A percentile compares a stretch with the other conserved stretches of the same genome.
Conservation (phyloP, 2,113 vertebrate species). For the Platichthys stellatus region DNA sequence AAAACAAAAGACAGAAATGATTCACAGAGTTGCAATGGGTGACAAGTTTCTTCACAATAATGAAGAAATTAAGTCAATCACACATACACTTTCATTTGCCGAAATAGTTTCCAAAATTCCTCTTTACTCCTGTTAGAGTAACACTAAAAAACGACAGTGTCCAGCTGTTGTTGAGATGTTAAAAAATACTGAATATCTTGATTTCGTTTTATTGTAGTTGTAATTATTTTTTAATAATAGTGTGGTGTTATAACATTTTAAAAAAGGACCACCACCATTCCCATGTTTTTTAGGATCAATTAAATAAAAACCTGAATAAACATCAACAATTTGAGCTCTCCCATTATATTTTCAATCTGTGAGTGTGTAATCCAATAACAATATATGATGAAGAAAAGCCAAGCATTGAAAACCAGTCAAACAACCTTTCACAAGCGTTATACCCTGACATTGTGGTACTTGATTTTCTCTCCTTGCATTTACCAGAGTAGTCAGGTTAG, state of each 20-base stretch:
- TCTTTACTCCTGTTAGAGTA: slow-evolving; percentile 1
- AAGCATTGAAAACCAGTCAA: slow-evolving; percentile 19
- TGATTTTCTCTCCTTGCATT: slow-evolving; percentile 22
- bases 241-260: neutral
- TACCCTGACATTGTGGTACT: slow-evolving; percentile 15
- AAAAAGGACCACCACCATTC: neutral
- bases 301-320: slow-evolving; percentile 34
- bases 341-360: slow-evolving; percentile 3
- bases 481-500: slow-evolving; percentile 10
- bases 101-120: neutral
- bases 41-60: neutral
- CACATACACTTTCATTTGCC: neutral
- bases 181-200: slow-evolving; percentile 12
- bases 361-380: slow-evolving; percentile 16
- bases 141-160: neutral
- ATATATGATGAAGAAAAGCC: slow-evolving; percentile 29
- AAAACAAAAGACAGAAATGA: slow-evolving; percentile 3
- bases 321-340: slow-evolving; percentile 8
- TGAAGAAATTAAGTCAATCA: neutral
- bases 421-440: slow-evolving; percentile 26
- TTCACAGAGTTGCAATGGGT: neutral
- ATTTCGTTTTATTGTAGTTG: neutral
- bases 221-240: neutral
- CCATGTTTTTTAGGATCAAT: too few relatives aligned
- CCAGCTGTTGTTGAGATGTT: slow-evolving; percentile 8